A percentile compares a stretch with the other conserved stretches of the same genome.
Conservation (phyloP, 2,797 vertebrate species). For the Naso thynnoides region DNA sequence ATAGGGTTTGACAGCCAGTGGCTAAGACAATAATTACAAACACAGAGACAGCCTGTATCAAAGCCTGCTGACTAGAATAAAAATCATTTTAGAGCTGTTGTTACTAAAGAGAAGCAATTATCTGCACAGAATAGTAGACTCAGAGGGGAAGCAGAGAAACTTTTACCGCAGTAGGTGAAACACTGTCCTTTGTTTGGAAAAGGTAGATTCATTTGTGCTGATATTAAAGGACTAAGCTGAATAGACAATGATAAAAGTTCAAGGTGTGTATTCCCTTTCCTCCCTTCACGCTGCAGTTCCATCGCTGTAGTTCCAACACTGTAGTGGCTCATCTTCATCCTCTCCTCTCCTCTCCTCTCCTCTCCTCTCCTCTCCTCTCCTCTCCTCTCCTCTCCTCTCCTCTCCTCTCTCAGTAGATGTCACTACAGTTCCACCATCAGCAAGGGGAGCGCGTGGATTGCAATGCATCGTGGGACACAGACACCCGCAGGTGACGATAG, state of each 20-base stretch:
- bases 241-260: conserved; percentile 37
- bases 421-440: conserved; percentile 83
- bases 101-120: conserved; percentile 71
- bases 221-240: conserved; percentile 52
- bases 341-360: conserved; percentile 5
- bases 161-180: conserved; percentile 23
- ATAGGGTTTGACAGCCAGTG: conserved; percentile 69
- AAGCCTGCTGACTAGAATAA: conserved; percentile 70
- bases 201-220: conserved; percentile 28
- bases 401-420: conserved; percentile 82
- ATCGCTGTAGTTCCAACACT: conserved; percentile 28
- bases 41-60: conserved; percentile 66
- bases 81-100: conserved; percentile 59
- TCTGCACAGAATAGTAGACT: conserved; percentile 46
- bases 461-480: conserved; percentile 77
- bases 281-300: not conserved
- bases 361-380: conserved; percentile 32
- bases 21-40: conserved; percentile 79
- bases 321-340: conserved; percentile 19
- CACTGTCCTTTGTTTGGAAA: conserved; percentile 42
- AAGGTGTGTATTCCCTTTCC: conserved; percentile 21
- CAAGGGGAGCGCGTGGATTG: conserved; percentile 53
- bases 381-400: conserved; percentile 2
- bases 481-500: conserved; percentile 74
- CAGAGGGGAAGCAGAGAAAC: conserved; percentile 14